A percentile compares a stretch with the other conserved stretches of the same genome.
These are phyloP conservation scores for Catharus ustulatus DNA, from an alignment of 2,797 vertebrate genomes.

Conservation along the genomic window DNA sequence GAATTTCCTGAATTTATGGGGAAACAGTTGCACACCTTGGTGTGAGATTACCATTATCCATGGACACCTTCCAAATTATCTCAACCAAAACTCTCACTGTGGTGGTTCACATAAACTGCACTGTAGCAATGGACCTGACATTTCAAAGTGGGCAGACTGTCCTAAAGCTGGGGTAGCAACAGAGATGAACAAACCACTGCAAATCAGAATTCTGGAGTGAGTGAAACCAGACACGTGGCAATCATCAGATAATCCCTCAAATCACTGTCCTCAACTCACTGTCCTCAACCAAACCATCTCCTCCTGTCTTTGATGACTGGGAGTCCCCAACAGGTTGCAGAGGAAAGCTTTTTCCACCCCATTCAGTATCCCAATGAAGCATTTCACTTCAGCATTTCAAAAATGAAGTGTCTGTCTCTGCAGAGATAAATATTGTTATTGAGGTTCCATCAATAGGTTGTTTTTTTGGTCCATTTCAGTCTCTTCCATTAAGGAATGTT, in stretches of 20 bases:
- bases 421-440: not conserved
- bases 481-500: not conserved
- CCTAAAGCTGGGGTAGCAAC: not conserved
- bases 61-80: not conserved
- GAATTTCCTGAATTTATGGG: not conserved
- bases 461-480: not conserved
- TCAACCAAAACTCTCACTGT: not conserved
- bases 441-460: not conserved
- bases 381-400: not conserved
- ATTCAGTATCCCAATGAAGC: not conserved
- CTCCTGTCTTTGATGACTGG: not conserved
- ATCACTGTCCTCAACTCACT: not conserved
- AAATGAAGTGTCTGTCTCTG: not conserved
- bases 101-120: not conserved
- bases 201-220: not conserved
- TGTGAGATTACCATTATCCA: accelerated
- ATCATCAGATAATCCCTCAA: not conserved
- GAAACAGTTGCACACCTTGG: not conserved
- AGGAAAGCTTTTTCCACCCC: not conserved
- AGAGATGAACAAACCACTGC: not conserved
- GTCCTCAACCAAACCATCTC: not conserved
- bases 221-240: not conserved
- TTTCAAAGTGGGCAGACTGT: not conserved
- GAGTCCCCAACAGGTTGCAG: not conserved
- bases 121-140: not conserved